Conservation (phyloP, 2,888 invertebrate genomes). For the Leptinotarsa rubiginosa region DNA sequence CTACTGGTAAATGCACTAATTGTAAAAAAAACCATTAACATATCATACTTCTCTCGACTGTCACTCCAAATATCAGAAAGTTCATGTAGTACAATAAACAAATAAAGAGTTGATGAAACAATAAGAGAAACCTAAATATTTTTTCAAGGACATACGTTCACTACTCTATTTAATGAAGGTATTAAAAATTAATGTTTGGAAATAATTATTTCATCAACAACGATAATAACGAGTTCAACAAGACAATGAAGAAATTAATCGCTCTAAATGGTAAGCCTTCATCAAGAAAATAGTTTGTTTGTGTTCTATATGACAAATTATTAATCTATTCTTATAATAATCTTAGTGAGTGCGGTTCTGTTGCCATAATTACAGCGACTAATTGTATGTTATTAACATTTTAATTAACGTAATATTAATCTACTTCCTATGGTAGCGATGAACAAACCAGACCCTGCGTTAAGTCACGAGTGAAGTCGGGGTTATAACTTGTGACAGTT, state of each 20-base stretch:
- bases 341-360: slow-evolving; percentile 36
- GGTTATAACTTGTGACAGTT: slow-evolving; percentile 42
- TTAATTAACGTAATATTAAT: slow-evolving; percentile 51
- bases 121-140: not conserved
- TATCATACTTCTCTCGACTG: too few species aligned
- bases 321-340: slow-evolving; percentile 44
- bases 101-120: too few species aligned
- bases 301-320: slow-evolving; percentile 44
- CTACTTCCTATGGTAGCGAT: slow-evolving; percentile 43
- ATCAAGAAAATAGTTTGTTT: slow-evolving; percentile 19
- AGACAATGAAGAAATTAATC: slow-evolving; percentile 25
- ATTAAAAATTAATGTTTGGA: not conserved
- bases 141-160: not conserved
- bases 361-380: slow-evolving; percentile 46
- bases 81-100: too few species aligned
- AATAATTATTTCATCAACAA: not conserved
- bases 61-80: too few species aligned
- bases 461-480: slow-evolving; percentile 23
- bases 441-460: slow-evolving; percentile 19
- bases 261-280: slow-evolving; percentile 10
- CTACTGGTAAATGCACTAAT: too few species aligned
- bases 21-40: too few species aligned
- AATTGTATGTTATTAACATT: slow-evolving; percentile 55
- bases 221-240: not conserved
- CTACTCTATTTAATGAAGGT: not conserved